A percentile compares a stretch with the other conserved stretches of the same genome.
phyloP scores from a whole-genome alignment of 2,888 invertebrate genomes.

The Shargacucullia verbasci region DNA sequence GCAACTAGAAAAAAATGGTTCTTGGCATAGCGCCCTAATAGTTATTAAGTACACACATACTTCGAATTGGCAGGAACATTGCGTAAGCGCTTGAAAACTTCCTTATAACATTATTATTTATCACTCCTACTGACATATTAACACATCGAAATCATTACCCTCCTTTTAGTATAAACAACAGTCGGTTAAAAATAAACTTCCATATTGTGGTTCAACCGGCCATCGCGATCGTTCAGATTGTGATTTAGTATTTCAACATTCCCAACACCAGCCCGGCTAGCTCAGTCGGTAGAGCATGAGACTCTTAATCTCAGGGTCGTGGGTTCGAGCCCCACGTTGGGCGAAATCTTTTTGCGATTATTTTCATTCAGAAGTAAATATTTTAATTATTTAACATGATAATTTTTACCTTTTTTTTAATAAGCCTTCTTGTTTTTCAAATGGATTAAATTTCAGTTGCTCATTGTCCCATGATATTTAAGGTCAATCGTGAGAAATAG shows the following conservation, averaged over 20 bases:
- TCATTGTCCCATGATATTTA: conserved; percentile 31
- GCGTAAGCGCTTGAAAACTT: neutral
- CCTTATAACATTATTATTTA: neutral
- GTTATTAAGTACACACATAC: too few species aligned
- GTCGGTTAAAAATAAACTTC: too few species aligned
- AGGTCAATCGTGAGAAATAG: conserved; percentile 16
- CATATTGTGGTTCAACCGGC: neutral
- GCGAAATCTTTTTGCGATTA: conserved; percentile 70
- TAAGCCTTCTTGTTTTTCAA: too few species aligned
- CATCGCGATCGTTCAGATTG: neutral
- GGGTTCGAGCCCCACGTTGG: conserved; percentile 90
- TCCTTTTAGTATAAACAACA: neutral
- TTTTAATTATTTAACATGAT: too few species aligned
- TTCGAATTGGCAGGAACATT: too few species aligned
- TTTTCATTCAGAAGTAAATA: too few species aligned
- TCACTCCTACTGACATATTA: neutral
- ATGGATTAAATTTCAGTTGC: neutral
- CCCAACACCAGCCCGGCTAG: conserved; percentile 77
- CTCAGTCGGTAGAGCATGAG: conserved; percentile 89
- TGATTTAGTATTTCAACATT: rapidly evolving
- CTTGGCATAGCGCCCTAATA: too few species aligned
- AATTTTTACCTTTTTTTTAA: too few species aligned
- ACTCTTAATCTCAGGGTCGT: conserved; percentile 90
- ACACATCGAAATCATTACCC: neutral
- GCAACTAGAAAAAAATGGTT: too few species aligned